These are phyloP conservation scores for Atherinomorus stipes DNA, from an alignment of 2,113 vertebrate species.

Conservation along the genomic window DNA sequence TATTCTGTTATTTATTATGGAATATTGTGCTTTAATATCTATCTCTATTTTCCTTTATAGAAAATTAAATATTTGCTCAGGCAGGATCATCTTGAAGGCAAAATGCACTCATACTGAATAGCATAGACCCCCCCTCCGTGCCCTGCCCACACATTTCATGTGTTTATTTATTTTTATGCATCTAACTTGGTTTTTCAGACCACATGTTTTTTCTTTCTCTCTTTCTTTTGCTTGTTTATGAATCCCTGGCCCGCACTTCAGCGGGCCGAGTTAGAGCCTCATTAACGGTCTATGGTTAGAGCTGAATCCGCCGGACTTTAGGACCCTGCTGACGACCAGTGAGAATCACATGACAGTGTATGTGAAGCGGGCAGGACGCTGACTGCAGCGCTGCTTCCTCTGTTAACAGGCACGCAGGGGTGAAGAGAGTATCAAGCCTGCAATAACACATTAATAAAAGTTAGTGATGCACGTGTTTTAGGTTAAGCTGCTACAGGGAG, in stretches of 20 bases:
- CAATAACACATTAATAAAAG: neutral
- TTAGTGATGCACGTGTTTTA: constrained; percentile 19
- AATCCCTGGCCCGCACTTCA: too few species aligned
- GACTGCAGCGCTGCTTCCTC: neutral
- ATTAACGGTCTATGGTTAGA: too few species aligned
- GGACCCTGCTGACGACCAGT: constrained; percentile 57
- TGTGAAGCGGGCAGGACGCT: neutral
- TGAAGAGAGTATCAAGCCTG: neutral
- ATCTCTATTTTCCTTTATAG: neutral
- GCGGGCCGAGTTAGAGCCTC: neutral
- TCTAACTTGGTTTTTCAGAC: too few species aligned
- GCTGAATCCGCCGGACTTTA: constrained; percentile 1
- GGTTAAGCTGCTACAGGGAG: neutral
- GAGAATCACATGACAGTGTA: constrained; percentile 69
- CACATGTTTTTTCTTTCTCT: too few species aligned
- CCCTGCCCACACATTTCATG: too few species aligned
- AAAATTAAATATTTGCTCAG: neutral
- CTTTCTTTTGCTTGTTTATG: too few species aligned
- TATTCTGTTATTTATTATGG: neutral
- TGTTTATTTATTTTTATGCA: too few species aligned
- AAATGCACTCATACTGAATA: neutral
- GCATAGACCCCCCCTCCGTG: too few species aligned
- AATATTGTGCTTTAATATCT: neutral
- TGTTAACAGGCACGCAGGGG: neutral
- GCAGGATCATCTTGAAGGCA: neutral